Conservation (phyloP, 2,888 invertebrate species). For the Nineta flava region DNA sequence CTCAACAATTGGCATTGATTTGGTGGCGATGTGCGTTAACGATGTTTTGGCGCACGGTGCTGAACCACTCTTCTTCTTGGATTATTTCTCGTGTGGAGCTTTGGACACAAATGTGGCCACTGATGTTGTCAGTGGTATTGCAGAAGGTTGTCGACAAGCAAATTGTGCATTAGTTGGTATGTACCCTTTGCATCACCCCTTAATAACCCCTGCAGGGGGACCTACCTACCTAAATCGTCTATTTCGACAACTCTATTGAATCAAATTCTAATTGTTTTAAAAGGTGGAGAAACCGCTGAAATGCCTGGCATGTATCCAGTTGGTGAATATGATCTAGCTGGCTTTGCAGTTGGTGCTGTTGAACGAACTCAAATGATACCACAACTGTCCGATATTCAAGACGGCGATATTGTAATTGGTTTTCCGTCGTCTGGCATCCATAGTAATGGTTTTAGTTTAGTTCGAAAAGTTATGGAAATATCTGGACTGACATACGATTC, state of each 20-base stretch:
- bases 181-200: conserved; percentile 7
- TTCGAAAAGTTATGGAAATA: conserved; percentile 60
- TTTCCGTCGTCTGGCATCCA: conserved; percentile 84
- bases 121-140: conserved; percentile 70
- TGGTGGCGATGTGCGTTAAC: conserved; percentile 97
- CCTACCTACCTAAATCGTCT: too few species aligned
- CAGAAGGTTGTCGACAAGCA: conserved; percentile 71
- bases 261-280: conserved; percentile 10
- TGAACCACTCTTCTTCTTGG: conserved; percentile 88
- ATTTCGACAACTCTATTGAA: background rate
- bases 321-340: conserved; percentile 89
- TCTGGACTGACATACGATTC: conserved; percentile 48
- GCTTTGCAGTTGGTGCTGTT: conserved; percentile 88
- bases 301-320: conserved; percentile 87
- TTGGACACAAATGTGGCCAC: conserved; percentile 62
- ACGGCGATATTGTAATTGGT: conserved; percentile 71
- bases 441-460: conserved; percentile 86
- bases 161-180: conserved; percentile 80
- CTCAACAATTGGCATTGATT: conserved; percentile 77
- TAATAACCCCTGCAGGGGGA: background rate
- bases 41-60: conserved; percentile 92
- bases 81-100: conserved; percentile 88
- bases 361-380: conserved; percentile 61
- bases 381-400: conserved; percentile 40
- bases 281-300: conserved; percentile 92